Base-by-base conservation (phyloP, 1,140 invertebrate genomes). In the Stegodyphus mimosarum region DNA sequence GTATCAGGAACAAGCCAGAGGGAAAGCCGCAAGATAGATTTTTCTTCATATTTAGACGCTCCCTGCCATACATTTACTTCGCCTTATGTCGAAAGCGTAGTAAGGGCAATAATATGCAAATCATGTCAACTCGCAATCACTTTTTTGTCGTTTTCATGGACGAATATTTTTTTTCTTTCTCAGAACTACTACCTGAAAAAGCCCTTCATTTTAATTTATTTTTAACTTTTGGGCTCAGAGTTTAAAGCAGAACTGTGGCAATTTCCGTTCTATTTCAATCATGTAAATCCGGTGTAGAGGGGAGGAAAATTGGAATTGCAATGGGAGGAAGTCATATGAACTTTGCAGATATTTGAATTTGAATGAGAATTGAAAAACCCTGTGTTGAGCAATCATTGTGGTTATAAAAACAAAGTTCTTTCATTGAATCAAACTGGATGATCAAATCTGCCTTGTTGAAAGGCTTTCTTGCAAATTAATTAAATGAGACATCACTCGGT, bases 21-120 rank as follows among this genome's bases (percentile, higher is more conserved):
- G 33, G 33, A 33, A 33, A 33, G 3, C 33, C 33, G 33, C 33
- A 33, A 33, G 33, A 33, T 33, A 33, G 33, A 33, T 33, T 33
- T n/a, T 67, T 17, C 17, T 13, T n/a, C 64, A 67, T 67, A 17
- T 67, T 67, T 67, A 6, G 13, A 67, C 6, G n/a, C 48, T 66
- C 70, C 71, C 79, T 63, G 48, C 3, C 49, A 11, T 72, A 64
- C 53, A 73, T 83, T 83, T 66, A 83, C 79, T 83, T 15, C 51
- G 7, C 17, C 18, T 11, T 15, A 49, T 52, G 71, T 74, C 79
- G 64, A 13, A 70, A 69, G 50, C 55, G 10, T 72, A 60, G 69
- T 33, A 17, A 83, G 60, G 15, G 79, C 71, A 83, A 83, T 83
- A 83, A 83, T 83, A 83, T 83, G 79, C 60, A 83, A 83, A 83